phyloP scores from a whole-genome alignment of 2,888 invertebrate species.

The Steromphala cineraria region DNA sequence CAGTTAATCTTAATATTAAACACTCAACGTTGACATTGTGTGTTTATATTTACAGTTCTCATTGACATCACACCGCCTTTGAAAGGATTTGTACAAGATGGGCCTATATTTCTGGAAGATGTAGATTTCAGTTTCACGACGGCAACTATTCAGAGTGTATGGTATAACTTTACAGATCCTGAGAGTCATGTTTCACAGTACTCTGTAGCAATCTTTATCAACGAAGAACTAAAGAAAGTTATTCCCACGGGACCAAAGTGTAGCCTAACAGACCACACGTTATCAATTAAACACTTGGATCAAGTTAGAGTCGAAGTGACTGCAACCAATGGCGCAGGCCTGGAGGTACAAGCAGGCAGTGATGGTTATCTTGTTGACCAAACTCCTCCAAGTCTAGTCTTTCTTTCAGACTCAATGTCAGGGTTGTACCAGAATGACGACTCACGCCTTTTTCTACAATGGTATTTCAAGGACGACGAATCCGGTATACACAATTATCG shows the following conservation, averaged over 20 bases:
- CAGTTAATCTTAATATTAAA: background rate
- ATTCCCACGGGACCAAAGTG: slow-evolving; percentile 34
- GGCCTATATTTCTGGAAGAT: slow-evolving; percentile 25
- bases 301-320: slow-evolving; percentile 38
- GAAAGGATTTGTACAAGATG: slow-evolving; percentile 33
- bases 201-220: slow-evolving; percentile 42
- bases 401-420: slow-evolving; percentile 6
- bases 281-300: slow-evolving; percentile 39
- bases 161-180: slow-evolving; percentile 35
- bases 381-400: slow-evolving; percentile 47
- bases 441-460: slow-evolving; percentile 34
- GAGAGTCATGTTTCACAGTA: slow-evolving; percentile 45
- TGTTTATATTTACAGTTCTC: slow-evolving; percentile 26
- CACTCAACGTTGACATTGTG: background rate
- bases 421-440: slow-evolving; percentile 38
- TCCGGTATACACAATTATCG: slow-evolving; percentile 52
- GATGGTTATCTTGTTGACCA: slow-evolving; percentile 56
- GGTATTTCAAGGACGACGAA: slow-evolving; percentile 50
- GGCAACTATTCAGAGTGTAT: slow-evolving; percentile 30
- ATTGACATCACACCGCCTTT: slow-evolving; percentile 39
- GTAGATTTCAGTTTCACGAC: slow-evolving; percentile 31
- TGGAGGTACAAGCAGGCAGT: slow-evolving; percentile 31
- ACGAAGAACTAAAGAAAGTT: slow-evolving; percentile 39
- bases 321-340: slow-evolving; percentile 54
- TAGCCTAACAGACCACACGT: slow-evolving; percentile 38